A percentile compares a stretch with the other conserved stretches of the same genome.
Evolutionary conservation across 2,888 invertebrate genomes (phyloP).

Genomic region (Volucella zonaria): DNA sequence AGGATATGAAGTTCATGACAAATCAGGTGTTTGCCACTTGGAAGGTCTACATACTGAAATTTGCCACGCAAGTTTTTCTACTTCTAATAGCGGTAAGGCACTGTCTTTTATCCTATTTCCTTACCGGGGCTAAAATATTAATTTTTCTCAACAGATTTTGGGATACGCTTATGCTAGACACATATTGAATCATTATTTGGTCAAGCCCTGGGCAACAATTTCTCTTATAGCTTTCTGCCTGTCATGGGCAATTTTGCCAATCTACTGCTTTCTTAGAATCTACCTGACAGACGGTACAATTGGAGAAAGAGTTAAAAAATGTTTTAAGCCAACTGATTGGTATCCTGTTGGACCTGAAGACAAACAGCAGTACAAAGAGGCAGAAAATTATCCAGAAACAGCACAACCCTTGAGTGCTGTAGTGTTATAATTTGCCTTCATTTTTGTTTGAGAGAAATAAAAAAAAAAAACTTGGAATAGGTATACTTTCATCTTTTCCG

Average conservation of each 20-base stretch:
- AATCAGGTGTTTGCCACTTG: constrained; percentile 84
- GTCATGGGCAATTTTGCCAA: constrained; percentile 78
- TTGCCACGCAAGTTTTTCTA: constrained; percentile 25
- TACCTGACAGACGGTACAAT: constrained; percentile 76
- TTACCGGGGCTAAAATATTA: not conserved
- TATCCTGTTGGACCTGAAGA: constrained; percentile 78
- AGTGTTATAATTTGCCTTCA: too few species aligned
- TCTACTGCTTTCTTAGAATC: constrained; percentile 77
- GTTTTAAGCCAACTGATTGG: constrained; percentile 80
- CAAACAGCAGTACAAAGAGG: constrained; percentile 79
- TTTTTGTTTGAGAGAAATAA: too few species aligned
- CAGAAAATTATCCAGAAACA: too few species aligned
- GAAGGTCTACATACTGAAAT: constrained; percentile 21
- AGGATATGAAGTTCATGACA: constrained; percentile 89
- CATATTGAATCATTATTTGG: constrained; percentile 40
- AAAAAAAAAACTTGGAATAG: too few species aligned
- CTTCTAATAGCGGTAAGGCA: constrained; percentile 3
- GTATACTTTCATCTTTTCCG: too few species aligned
- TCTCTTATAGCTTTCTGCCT: constrained; percentile 75
- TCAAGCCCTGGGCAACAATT: constrained; percentile 31
- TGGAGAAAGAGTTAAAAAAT: constrained; percentile 76
- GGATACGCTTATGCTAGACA: constrained; percentile 18
- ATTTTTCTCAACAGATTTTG: constrained; percentile 65
- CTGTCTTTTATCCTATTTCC: not conserved
- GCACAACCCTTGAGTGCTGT: too few species aligned